Evolutionary conservation across 2,113 vertebrate species (phyloP).

Genomic region (Anolis sagrei): DNA sequence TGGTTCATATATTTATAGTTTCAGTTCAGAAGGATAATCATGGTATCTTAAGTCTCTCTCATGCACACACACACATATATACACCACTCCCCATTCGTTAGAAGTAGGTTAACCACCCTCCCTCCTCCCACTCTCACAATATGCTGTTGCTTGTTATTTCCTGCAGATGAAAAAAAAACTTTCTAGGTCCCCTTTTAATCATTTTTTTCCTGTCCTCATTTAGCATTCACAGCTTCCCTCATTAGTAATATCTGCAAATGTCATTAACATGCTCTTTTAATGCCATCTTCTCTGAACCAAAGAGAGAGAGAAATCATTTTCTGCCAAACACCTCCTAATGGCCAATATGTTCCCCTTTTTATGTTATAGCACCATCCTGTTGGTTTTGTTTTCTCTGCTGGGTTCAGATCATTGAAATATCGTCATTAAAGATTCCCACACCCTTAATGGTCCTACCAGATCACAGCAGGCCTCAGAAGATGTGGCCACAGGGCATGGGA

Average conservation of each 20-base stretch:
- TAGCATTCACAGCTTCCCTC: slow-evolving; percentile 10
- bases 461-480: not conserved
- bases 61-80: not conserved
- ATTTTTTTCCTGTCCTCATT: slow-evolving; percentile 10
- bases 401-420: not conserved
- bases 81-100: not conserved
- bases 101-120: not conserved
- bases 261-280: slow-evolving; percentile 20
- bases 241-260: slow-evolving; percentile 14
- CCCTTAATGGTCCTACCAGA: not conserved
- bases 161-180: not conserved
- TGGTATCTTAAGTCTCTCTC: not conserved
- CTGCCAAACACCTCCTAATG: not conserved
- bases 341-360: not conserved
- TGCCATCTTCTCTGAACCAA: not conserved
- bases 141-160: not conserved
- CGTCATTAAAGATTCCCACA: not conserved
- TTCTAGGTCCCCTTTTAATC: not conserved
- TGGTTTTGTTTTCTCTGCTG: not conserved
- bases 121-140: not conserved
- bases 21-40: not conserved
- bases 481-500: not conserved
- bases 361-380: slow-evolving; percentile 1
- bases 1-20: not conserved
- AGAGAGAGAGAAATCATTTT: not conserved